Evolutionary conservation across 2,888 invertebrate species (phyloP), one percentile per base, ranked within the genome.

Genomic region (Agonopterix alstromeriana): DNA sequence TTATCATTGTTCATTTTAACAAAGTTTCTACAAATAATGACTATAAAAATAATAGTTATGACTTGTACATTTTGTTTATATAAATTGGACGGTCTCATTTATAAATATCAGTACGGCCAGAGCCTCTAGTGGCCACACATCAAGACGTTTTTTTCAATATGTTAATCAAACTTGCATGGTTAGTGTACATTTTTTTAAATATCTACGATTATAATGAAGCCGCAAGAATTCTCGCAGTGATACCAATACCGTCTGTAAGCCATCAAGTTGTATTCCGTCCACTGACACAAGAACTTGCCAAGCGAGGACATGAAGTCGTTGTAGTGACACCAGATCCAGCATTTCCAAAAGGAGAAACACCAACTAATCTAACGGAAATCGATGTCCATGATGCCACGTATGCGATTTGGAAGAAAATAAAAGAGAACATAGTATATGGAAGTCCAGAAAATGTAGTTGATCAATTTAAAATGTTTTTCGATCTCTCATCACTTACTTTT

Each of bases 221-320:
- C 2, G 59, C 63, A 7, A 62, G 54, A 36, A 68, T 69, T 43
- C 53, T 70, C 43, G 66, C 62, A 8, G 51, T 84, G 0, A 65
- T 80, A 40, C 74, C 87, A 1, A 58, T 64, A 3, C 76, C 87
- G 1, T 82, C 84, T 0, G 70, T 82, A 27, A 89, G 88, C 47
- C 89, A 89, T 51, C 87, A 89, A 61, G 62, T 82, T 0, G 75
- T 81, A 0, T 86, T 73, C 47, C 66, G 77, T 12, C 65, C 74
- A 1, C 47, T 90, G 3, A 73, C 73, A 9, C 63, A 72, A 1
- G 82, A 81, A 40, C 58, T 90, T n/a, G 70, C 72, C 0, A 71
- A 58, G 42, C 66, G 79, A n/a, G 90, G 89, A 0, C 90, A 90
- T 49, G 70, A 90, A 45, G 56, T 90, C 0, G 68, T 76, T 0